phyloP scores from a whole-genome alignment of 2,888 invertebrate genomes.

The Eumerus sabulonum region DNA sequence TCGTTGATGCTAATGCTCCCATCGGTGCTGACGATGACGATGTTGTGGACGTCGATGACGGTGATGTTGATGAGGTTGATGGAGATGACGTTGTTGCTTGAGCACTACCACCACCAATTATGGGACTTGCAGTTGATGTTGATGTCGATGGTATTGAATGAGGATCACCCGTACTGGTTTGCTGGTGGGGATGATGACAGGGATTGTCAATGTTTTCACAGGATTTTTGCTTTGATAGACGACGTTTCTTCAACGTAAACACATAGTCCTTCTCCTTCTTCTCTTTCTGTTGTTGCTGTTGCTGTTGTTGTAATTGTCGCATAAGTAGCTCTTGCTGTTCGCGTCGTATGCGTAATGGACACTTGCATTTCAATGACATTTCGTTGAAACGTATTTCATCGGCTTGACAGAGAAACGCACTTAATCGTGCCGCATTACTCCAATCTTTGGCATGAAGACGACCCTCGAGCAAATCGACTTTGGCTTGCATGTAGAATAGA shows the following conservation, averaged over 20 bases:
- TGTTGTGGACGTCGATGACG: constrained; percentile 53
- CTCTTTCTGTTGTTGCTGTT: constrained; percentile 70
- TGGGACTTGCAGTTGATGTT: constrained; percentile 46
- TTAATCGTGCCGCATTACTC: constrained; percentile 84
- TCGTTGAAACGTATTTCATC: constrained; percentile 77
- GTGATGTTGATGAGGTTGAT: constrained; percentile 13
- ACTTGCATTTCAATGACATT: constrained; percentile 74
- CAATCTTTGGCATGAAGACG: constrained; percentile 86
- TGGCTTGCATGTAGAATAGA: constrained; percentile 91
- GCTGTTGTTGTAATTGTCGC: constrained; percentile 61
- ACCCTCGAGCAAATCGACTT: constrained; percentile 87
- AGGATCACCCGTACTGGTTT: not conserved
- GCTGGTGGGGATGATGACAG: constrained; percentile 43
- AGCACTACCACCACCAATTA: constrained; percentile 3
- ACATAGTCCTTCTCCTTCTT: constrained; percentile 77
- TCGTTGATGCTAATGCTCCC: constrained; percentile 60
- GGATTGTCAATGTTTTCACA: constrained; percentile 76
- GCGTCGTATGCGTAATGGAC: constrained; percentile 74
- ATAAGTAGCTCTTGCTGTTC: constrained; percentile 71
- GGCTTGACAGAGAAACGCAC: constrained; percentile 87
- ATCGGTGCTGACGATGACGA: constrained; percentile 45
- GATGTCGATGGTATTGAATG: constrained; percentile 61
- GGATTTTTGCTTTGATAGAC: constrained; percentile 78
- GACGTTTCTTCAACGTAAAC: constrained; percentile 77
- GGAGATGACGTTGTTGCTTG: constrained; percentile 6